phyloP scores from a whole-genome alignment of 2,797 vertebrate species.

The Dendrocincla fuliginosa region DNA sequence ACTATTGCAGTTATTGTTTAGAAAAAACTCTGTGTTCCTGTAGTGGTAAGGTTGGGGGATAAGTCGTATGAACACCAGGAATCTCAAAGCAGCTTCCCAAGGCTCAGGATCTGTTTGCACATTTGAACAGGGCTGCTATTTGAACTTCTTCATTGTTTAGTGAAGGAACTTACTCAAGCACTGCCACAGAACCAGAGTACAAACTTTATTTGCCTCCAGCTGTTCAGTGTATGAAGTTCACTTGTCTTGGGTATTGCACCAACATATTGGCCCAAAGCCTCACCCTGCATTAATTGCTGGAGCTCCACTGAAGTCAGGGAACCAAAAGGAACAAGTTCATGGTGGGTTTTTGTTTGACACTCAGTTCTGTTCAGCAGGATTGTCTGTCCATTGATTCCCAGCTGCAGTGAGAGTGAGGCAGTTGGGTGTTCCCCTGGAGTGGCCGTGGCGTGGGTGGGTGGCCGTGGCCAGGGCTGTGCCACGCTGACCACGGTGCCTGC shows the following conservation, averaged over 20 bases:
- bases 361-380: background rate
- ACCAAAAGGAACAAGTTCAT: background rate
- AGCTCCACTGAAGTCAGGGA: background rate
- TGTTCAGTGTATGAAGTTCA: background rate
- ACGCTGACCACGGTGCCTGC: background rate
- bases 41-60: background rate
- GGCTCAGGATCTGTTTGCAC: background rate
- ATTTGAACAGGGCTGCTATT: background rate
- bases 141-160: background rate
- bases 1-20: background rate
- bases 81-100: background rate
- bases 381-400: background rate
- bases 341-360: background rate
- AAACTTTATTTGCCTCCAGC: background rate
- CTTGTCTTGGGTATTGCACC: background rate
- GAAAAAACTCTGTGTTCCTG: background rate
- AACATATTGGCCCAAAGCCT: background rate
- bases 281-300: background rate
- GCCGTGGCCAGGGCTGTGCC: background rate
- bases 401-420: background rate
- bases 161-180: background rate
- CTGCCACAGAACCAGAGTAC: background rate
- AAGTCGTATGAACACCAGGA: background rate
- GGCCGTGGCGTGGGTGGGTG: background rate
- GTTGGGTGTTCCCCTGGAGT: background rate